These are phyloP conservation scores for Sebastes umbrosus DNA, from an alignment of 2,797 vertebrate genomes.

Conservation along the genomic window DNA sequence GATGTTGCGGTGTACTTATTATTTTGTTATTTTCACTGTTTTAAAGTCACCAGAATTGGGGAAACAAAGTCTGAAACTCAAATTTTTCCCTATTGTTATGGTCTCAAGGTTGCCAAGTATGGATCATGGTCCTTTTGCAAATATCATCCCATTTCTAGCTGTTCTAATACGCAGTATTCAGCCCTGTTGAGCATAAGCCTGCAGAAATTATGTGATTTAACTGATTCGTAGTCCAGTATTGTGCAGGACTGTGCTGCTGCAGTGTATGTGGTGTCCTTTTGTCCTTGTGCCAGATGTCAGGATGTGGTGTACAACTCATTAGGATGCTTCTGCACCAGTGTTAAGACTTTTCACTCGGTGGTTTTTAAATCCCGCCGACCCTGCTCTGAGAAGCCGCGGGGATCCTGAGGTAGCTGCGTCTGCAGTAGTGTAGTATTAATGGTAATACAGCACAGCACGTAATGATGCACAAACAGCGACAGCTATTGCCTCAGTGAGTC, in stretches of 20 bases:
- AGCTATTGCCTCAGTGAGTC: slow-evolving; percentile 63
- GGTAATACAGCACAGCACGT: slow-evolving; percentile 42
- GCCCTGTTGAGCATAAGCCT: neutral
- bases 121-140: too few species aligned
- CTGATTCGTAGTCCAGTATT: slow-evolving; percentile 62
- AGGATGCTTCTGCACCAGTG: slow-evolving; percentile 32
- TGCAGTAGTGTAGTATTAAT: slow-evolving; percentile 31
- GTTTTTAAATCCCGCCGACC: slow-evolving; percentile 30
- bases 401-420: slow-evolving; percentile 33
- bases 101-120: too few species aligned
- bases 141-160: neutral
- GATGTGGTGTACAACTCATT: slow-evolving; percentile 53
- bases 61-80: too few species aligned
- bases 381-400: neutral
- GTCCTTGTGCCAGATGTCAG: slow-evolving; percentile 73
- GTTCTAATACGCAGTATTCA: neutral
- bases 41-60: too few species aligned
- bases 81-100: too few species aligned
- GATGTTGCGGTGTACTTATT: too few species aligned
- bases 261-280: slow-evolving; percentile 54
- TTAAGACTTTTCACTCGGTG: slow-evolving; percentile 26
- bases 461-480: slow-evolving; percentile 64
- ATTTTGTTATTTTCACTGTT: too few species aligned
- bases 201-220: slow-evolving; percentile 23
- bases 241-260: slow-evolving; percentile 37